Evolutionary conservation across 1,140 invertebrate genomes (phyloP).

Genomic region (Anoplolepis gracilipes): DNA sequence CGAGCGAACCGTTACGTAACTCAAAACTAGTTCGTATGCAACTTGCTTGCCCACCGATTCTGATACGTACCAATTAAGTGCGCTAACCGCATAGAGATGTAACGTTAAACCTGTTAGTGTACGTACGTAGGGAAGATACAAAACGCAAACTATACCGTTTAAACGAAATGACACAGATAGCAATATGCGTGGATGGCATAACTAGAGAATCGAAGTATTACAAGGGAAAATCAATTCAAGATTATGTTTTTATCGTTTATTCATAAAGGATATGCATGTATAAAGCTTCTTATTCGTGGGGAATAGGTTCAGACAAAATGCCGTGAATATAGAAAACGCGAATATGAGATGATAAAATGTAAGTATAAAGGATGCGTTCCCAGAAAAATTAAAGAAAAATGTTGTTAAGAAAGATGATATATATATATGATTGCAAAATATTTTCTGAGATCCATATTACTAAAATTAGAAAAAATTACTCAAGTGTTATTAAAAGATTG

Average conservation of each 20-base stretch:
- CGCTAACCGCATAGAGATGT: constrained; percentile 2
- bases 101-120: constrained; percentile 26
- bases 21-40: constrained; percentile 54
- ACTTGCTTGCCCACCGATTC: neutral
- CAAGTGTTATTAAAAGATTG: too few species aligned
- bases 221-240: neutral
- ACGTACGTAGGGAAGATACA: neutral
- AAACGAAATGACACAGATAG: constrained; percentile 10
- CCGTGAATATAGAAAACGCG: too few species aligned
- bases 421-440: too few species aligned
- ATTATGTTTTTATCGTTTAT: neutral
- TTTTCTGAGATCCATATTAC: too few species aligned
- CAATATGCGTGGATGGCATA: neutral
- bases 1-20: constrained; percentile 35
- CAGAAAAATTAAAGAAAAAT: too few species aligned
- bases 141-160: neutral
- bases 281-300: too few species aligned
- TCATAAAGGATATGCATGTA: neutral
- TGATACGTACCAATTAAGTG: constrained; percentile 64
- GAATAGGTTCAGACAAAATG: too few species aligned
- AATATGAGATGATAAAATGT: too few species aligned
- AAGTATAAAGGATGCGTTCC: too few species aligned
- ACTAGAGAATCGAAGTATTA: neutral
- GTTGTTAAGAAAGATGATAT: too few species aligned
- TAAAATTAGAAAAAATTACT: too few species aligned